Evolutionary conservation across 2,888 invertebrate species (phyloP).

Genomic region (Teleogryllus oceanicus): DNA sequence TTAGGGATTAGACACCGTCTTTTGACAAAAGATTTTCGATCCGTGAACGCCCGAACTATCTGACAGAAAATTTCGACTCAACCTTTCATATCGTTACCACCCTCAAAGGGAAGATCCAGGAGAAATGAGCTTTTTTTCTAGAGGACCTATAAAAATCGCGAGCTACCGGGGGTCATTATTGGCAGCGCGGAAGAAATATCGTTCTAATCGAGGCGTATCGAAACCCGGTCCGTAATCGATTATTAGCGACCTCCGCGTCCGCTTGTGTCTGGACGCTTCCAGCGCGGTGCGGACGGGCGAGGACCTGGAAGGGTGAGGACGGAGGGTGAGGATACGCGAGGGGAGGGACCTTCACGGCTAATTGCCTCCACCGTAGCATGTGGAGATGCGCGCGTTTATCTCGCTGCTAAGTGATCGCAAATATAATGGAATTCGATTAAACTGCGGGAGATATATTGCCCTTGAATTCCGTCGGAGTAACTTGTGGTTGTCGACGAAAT

Average conservation of each 20-base stretch:
- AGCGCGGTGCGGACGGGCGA: not conserved
- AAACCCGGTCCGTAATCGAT: not conserved
- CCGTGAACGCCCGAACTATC: no score
- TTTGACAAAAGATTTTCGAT: no score
- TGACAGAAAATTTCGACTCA: no score
- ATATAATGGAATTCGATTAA: slow-evolving; percentile 18
- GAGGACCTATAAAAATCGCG: not conserved
- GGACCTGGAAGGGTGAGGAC: not conserved
- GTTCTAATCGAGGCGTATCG: not conserved
- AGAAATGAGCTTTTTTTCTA: not conserved
- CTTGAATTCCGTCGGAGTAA: not conserved
- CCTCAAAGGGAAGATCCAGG: not conserved
- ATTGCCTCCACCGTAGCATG: not conserved
- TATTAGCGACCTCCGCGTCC: not conserved
- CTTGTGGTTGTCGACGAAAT: not conserved
- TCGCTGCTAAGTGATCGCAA: slow-evolving; percentile 6
- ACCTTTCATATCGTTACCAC: no score
- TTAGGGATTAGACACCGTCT: no score
- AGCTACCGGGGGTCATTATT: not conserved
- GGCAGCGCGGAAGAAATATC: not conserved
- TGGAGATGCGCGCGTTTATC: not conserved
- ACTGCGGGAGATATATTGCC: slow-evolving; percentile 5
- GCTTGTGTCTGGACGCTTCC: not conserved
- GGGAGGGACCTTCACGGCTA: not conserved
- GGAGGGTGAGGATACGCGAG: not conserved